phyloP scores from a whole-genome alignment of 2,888 invertebrate genomes.

The Drosophila mettleri region DNA sequence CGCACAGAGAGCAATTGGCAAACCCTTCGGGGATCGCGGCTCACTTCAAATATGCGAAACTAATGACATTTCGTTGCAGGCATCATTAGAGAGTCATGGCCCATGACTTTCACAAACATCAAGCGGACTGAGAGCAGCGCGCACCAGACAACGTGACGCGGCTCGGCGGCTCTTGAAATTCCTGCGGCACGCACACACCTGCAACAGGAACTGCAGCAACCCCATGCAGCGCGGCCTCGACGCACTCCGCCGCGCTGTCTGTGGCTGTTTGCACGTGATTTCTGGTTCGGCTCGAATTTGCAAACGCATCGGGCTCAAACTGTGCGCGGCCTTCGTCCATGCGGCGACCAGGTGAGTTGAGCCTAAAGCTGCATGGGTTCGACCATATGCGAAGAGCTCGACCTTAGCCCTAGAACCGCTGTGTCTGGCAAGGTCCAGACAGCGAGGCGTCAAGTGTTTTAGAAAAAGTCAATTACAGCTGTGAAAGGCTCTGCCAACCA shows the following conservation, averaged over 20 bases:
- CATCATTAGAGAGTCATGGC: slow-evolving; percentile 73
- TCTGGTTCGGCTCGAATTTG: slow-evolving; percentile 27
- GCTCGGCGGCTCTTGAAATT: slow-evolving; percentile 42
- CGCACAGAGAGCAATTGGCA: slow-evolving; percentile 4
- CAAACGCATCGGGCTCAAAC: slow-evolving; percentile 39
- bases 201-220: slow-evolving; percentile 36
- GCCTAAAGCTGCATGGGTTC: slow-evolving; percentile 2
- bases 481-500: not conserved
- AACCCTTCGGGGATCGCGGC: slow-evolving; percentile 55
- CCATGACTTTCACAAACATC: slow-evolving; percentile 71
- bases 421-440: slow-evolving; percentile 47
- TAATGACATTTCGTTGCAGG: slow-evolving; percentile 71
- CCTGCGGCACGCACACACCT: slow-evolving; percentile 39
- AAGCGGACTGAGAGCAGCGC: not conserved
- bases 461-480: not conserved
- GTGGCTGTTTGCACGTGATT: slow-evolving; percentile 8
- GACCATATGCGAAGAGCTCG: slow-evolving; percentile 17
- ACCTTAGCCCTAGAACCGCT: not conserved
- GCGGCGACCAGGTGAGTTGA: slow-evolving; percentile 22
- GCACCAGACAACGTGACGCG: slow-evolving; percentile 74
- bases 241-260: slow-evolving; percentile 30
- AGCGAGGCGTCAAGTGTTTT: slow-evolving; percentile 47
- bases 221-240: slow-evolving; percentile 42
- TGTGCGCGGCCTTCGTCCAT: slow-evolving; percentile 53
- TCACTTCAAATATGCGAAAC: slow-evolving; percentile 74